These are phyloP conservation scores for Sabatieria punctata DNA, from an alignment of 2,888 invertebrate genomes.

Conservation along the genomic window DNA sequence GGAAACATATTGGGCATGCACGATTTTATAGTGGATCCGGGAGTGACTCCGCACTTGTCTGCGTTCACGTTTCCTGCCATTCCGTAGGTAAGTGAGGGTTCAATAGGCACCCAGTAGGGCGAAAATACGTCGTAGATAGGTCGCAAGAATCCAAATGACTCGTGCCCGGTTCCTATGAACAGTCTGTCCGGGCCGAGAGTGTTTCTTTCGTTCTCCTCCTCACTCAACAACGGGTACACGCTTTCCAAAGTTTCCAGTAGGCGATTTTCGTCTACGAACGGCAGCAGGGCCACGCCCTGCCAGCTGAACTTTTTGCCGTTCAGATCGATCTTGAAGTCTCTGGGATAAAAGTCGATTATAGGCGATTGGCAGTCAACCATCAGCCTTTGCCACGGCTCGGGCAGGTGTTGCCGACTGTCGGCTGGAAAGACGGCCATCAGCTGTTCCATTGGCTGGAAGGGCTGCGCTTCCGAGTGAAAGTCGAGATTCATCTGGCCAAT, in stretches of 20 bases:
- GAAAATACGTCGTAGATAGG: slow-evolving; percentile 47
- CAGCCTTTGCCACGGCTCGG: slow-evolving; percentile 71
- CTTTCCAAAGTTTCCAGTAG: slow-evolving; percentile 60
- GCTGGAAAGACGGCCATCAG: slow-evolving; percentile 99
- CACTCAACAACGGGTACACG: slow-evolving; percentile 59
- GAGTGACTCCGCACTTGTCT: slow-evolving; percentile 48
- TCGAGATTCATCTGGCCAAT: slow-evolving; percentile 57
- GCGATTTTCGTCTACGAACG: slow-evolving; percentile 80
- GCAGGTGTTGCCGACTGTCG: slow-evolving; percentile 81
- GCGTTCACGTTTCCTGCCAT: slow-evolving; percentile 61
- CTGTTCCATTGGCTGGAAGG: slow-evolving; percentile 94
- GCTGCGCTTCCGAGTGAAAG: slow-evolving; percentile 71
- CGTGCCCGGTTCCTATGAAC: slow-evolving; percentile 58
- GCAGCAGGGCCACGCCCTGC: slow-evolving; percentile 94
- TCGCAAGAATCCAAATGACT: slow-evolving; percentile 50
- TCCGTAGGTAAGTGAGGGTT: slow-evolving; percentile 54
- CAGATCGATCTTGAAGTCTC: slow-evolving; percentile 72
- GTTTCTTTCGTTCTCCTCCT: slow-evolving; percentile 71
- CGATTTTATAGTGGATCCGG: too few relatives aligned
- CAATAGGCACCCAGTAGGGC: slow-evolving; percentile 43
- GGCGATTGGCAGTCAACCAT: slow-evolving; percentile 82
- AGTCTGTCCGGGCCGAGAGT: slow-evolving; percentile 70
- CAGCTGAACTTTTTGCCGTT: slow-evolving; percentile 99
- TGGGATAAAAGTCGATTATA: slow-evolving; percentile 97
- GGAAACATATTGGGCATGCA: slow-evolving; percentile 33